phyloP scores from a whole-genome alignment of 2,797 vertebrate genomes.

The Spinibarbus caldwelli region DNA sequence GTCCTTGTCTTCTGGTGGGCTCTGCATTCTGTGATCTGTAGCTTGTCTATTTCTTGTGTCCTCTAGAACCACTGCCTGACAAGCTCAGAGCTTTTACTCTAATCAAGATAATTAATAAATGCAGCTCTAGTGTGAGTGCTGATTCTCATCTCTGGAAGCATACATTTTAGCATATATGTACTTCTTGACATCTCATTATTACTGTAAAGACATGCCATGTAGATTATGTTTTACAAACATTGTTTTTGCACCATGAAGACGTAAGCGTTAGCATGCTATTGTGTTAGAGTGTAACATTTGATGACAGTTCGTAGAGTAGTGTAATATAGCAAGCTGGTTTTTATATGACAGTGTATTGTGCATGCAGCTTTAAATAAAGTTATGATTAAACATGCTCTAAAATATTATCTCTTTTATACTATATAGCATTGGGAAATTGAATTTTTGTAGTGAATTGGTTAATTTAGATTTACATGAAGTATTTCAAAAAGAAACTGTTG shows the following conservation, averaged over 20 bases:
- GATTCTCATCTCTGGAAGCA: not conserved
- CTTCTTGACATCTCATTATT: not conserved
- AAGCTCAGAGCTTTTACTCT: conserved; percentile 10
- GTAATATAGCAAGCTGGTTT: not conserved
- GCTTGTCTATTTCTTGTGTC: not conserved
- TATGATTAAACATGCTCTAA: not conserved
- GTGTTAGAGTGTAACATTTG: not conserved
- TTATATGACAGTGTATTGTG: not conserved
- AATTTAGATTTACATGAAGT: no score
- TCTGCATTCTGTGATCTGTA: not conserved
- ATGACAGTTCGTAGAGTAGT: not conserved
- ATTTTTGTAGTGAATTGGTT: no score
- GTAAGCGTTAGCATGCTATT: not conserved
- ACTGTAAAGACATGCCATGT: not conserved
- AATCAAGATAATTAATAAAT: conserved; percentile 30
- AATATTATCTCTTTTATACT: not conserved
- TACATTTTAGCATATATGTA: conserved; percentile 1
- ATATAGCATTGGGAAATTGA: no score
- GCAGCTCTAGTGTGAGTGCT: not conserved
- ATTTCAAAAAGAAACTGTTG: no score
- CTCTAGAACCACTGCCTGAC: not conserved
- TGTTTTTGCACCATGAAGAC: not conserved
- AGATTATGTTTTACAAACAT: not conserved
- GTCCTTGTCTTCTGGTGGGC: conserved; percentile 12
- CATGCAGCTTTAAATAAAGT: not conserved